phyloP scores from a whole-genome alignment of 2,113 vertebrate genomes.

The Rhinopithecus roxellana region DNA sequence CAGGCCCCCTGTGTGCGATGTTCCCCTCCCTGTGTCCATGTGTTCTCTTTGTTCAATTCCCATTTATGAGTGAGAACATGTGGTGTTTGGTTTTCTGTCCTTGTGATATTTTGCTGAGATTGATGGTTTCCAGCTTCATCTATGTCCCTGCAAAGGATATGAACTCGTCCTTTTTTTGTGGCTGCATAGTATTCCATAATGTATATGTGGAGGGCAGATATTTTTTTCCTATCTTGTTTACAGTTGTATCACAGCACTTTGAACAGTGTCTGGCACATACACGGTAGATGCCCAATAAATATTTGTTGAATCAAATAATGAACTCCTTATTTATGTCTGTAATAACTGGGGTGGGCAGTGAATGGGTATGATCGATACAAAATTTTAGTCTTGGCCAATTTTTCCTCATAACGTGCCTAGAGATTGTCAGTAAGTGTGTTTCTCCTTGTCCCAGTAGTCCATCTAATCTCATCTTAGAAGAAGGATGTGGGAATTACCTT shows the following conservation, averaged over 20 bases:
- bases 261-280: neutral
- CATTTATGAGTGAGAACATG: too few species aligned
- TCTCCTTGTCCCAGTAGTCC: neutral
- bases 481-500: neutral
- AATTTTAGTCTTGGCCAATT: neutral
- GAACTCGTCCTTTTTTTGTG: too few species aligned
- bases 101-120: too few species aligned
- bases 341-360: neutral
- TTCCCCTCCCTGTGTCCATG: too few species aligned
- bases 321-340: neutral
- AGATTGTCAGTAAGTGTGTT: neutral
- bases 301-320: neutral
- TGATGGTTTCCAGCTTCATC: too few species aligned
- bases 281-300: neutral
- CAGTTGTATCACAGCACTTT: neutral
- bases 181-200: too few species aligned
- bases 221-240: neutral
- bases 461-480: neutral
- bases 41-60: too few species aligned
- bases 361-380: neutral
- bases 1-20: too few species aligned
- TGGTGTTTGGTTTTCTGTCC: too few species aligned
- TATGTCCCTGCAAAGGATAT: too few species aligned
- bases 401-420: neutral
- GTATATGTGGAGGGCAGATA: neutral